Evolutionary conservation across 2,113 vertebrate genomes (phyloP), one percentile per base, ranked within the genome.

Genomic region (Craseonycteris thonglongyai): DNA sequence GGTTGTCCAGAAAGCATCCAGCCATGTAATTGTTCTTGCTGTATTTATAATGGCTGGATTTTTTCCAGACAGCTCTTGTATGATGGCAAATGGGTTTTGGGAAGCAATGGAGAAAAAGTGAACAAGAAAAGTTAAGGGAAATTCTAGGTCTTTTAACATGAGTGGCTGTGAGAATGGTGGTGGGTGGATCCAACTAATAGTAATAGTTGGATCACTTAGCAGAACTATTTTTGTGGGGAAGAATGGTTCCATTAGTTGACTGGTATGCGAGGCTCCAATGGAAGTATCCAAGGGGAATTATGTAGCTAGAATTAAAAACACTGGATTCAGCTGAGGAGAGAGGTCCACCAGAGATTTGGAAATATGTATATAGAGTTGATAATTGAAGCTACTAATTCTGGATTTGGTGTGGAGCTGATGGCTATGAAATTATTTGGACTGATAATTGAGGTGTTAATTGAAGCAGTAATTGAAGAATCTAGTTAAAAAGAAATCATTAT

Each of bases 251-350:
- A 56, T 66, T 68, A 54, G 22, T 82, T 93, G 69, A 71, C 63
- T 47, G 19, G 7, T 71, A 28, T 63, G 49, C 80, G 51, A 93
- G 24, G 30, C 80, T 88, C 65, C 22, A 59, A 9, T 79, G 51
- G 47, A 74, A 86, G 33, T 74, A 72, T 66, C 26, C 7, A 54
- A 56, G 40, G 28, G 33, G 33, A 87, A 24, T 88, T 90, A 28
- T 58, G 21, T 84, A 86, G 66, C 33, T 63, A 61, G 86, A 95
- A 58, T 95, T 90, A 94, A 90, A 94, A 95, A 83, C 89, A 68
- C 16, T 75, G 45, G 56, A 51, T 87, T 93, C 71, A 87, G 18
- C 40, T 82, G 69, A 90, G 65, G 61, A 79, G 89, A 63, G 79
- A 94, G 66, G 40, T 83, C 79, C 40, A 65, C 0, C 28, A 74